Conservation (phyloP, 2,113 vertebrate genomes). For the Ictidomys tridecemlineatus region DNA sequence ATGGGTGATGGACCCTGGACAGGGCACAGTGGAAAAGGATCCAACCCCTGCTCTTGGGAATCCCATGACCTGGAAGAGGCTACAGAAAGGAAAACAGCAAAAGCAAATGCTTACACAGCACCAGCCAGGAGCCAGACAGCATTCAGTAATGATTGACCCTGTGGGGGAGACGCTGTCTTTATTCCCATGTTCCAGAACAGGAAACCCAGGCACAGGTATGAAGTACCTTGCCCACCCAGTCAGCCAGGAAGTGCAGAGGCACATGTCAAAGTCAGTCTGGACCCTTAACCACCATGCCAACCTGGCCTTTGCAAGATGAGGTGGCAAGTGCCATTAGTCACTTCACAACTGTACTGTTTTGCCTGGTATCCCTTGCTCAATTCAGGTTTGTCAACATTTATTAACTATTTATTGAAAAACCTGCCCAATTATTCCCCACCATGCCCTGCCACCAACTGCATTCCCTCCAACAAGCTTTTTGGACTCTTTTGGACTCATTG, state of each 20-base stretch:
- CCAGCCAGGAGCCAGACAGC: neutral
- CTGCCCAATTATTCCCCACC: neutral
- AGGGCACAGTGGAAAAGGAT: neutral
- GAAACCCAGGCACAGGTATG: slow-evolving; percentile 13
- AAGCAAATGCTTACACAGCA: neutral
- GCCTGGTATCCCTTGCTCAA: neutral
- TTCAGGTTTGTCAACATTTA: neutral
- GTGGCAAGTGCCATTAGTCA: neutral
- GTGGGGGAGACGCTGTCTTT: neutral
- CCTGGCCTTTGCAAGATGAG: neutral
- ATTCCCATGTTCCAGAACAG: neutral
- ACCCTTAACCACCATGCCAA: neutral
- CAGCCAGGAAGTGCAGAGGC: neutral
- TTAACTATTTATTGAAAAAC: slow-evolving; percentile 36
- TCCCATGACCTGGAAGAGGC: neutral
- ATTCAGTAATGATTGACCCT: neutral
- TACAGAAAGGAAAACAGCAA: neutral
- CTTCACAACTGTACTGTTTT: neutral
- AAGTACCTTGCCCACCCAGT: neutral
- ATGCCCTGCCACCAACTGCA: neutral
- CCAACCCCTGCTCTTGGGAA: neutral
- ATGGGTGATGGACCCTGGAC: neutral
- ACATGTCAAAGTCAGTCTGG: neutral
- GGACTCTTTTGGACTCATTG: neutral
- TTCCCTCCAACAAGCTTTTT: neutral